Evolutionary conservation across 2,888 invertebrate genomes (phyloP).

Genomic region (Leptinotarsa juncta): DNA sequence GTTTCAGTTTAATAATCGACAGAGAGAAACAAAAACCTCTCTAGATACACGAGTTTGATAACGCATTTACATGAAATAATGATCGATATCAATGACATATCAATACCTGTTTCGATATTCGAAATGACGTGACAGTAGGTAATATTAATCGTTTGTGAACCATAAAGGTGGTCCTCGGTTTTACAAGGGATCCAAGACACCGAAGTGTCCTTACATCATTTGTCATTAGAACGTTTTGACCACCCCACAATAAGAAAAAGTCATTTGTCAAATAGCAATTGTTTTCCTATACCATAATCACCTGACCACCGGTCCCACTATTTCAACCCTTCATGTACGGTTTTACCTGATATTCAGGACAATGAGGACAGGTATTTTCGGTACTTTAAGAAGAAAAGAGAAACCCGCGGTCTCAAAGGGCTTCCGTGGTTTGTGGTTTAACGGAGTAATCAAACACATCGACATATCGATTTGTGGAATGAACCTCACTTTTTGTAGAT

Average conservation of each 20-base stretch:
- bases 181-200: conserved; percentile 53
- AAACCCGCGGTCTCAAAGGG: background rate
- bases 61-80: conserved; percentile 44
- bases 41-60: conserved; percentile 40
- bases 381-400: background rate
- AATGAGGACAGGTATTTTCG: conserved; percentile 10
- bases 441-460: background rate
- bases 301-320: conserved; percentile 55
- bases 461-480: background rate
- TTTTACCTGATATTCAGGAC: conserved; percentile 40
- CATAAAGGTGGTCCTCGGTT: conserved; percentile 62
- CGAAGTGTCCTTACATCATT: conserved; percentile 65
- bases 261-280: conserved; percentile 65
- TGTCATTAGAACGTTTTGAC: conserved; percentile 63
- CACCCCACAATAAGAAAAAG: conserved; percentile 64
- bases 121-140: conserved; percentile 52
- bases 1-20: conserved; percentile 11
- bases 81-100: conserved; percentile 50
- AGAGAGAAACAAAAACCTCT: conserved; percentile 14
- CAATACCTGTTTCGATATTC: conserved; percentile 52
- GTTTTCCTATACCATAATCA: conserved; percentile 58
- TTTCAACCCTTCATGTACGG: conserved; percentile 55
- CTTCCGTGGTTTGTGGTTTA: background rate
- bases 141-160: conserved; percentile 58
- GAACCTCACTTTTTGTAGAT: background rate